Base-by-base conservation (phyloP, 2,113 vertebrate genomes). In the Rhinoptilus africanus region DNA sequence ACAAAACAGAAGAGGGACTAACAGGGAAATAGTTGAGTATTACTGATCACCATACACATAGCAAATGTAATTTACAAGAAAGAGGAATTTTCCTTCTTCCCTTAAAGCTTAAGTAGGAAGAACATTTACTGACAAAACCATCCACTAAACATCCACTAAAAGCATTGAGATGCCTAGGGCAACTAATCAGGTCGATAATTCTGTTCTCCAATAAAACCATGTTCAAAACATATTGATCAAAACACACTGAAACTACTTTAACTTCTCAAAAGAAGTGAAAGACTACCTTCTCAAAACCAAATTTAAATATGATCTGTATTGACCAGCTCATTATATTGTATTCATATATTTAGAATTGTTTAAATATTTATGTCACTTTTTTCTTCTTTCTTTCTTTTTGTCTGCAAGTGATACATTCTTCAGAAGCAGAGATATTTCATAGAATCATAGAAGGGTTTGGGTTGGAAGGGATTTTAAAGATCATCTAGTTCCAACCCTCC, bases 311-410 rank as follows among this genome's bases (percentile, higher is more conserved):
- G 23, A 84, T 87, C 73, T 45, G 28, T 4, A 26, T 62, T 88
- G 18, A 41, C 11, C 6, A 9, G 59, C 20, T 68, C 4, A 51
- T 67, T 50, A 27, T 32, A 79, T 24, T 9, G 0, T 1, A 0
- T 67, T 51, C 17, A 50, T 34, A 20, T 12, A 63, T 1, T 6
- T 66, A 84, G 14, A 74, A 35, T 71, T 85, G 13, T 28, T 72
- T 87, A 85, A 62, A 80, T 35, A 74, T 8, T 64, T 30, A 23
- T 15, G 18, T n/a, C 4, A 24, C 3, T 9, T 28, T 71, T 48
- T 54, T 45, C 6, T n/a, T 50, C 3, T 12, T 35, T 7, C 1
- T 26, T 47, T 47, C 7, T 41, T 27, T n/a, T 39, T 39, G 3
- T 21, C 34, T 48, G 6, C 3, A 82, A 82, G n/a, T 41, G 4